Percentiles rank a stretch among this genome's conserved stretches.
Evolutionary conservation across 2,888 invertebrate genomes (phyloP).

Genomic region (Limnephilus auricula): DNA sequence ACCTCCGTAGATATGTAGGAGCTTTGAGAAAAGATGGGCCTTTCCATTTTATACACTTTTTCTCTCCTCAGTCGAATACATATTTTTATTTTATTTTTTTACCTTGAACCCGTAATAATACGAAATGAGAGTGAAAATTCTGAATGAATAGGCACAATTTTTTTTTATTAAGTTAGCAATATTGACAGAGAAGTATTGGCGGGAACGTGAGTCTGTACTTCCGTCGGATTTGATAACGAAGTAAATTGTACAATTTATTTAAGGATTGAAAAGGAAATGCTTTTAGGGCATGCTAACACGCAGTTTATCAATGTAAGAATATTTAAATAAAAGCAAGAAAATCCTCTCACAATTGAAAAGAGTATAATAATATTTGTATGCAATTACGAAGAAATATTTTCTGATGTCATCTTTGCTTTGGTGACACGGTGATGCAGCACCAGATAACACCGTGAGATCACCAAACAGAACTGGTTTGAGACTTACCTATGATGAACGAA

Average conservation of each 20-base stretch:
- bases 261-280: background rate
- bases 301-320: background rate
- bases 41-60: constrained; percentile 57
- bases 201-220: background rate
- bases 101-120: constrained; percentile 40
- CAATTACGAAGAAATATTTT: background rate
- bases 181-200: constrained; percentile 37
- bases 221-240: constrained; percentile 19
- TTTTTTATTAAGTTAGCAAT: constrained; percentile 49
- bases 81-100: constrained; percentile 48
- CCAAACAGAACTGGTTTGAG: background rate
- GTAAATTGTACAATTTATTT: constrained; percentile 14
- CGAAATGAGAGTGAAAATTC: constrained; percentile 40
- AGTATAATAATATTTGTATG: background rate
- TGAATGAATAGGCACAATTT: constrained; percentile 49
- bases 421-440: background rate
- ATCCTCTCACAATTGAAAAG: background rate
- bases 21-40: constrained; percentile 59
- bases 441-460: background rate
- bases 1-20: constrained; percentile 54
- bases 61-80: constrained; percentile 30
- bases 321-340: background rate
- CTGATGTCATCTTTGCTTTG: background rate
- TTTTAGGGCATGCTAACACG: background rate
- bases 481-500: constrained; percentile 49